Evolutionary conservation across 2,113 vertebrate genomes (phyloP), one percentile per base, ranked within the genome.

Genomic region (Myiozetetes cayanensis): DNA sequence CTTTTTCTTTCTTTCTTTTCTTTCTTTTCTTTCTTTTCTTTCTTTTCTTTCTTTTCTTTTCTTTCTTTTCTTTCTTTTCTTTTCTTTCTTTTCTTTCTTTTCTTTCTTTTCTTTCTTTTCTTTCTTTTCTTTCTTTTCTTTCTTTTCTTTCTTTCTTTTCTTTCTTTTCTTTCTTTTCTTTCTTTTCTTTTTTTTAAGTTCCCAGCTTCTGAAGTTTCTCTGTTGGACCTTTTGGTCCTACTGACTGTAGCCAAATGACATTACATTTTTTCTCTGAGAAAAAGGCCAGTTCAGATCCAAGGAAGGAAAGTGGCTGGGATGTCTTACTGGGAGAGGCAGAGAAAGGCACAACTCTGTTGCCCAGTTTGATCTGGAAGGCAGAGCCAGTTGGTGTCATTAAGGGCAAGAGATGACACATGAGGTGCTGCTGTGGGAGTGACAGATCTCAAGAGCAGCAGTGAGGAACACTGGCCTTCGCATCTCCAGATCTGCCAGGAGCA

Each of bases 401-500:
- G 20, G 56, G 37, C n/a, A 62, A 74, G 62, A 67, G 23, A 21
- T 39, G 46, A 56, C 16, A 4, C 8, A 44, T 3, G 31, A 80
- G 21, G n/a, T 76, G 59, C 21, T 58, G 43, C 44, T 52, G 24
- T 37, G 33, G 30, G 20, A 87, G 28, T 15, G 31, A 35, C 59
- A 49, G n/a, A 12, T 81, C 58, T 24, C 0, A 3, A 70, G 14
- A 71, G 21, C 1, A 72, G 52, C 0, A 0, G 21, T 53, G 43
- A 83, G 37, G 31, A 28, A 7, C 72, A 6, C 31, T 4, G 1
- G 27, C 17, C 18, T 74, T 43, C 12, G 8, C 15, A 24, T 56
- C 46, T 80, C 2, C 8, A 31, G 4, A 62, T 62, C 46, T 86
- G 4, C 44, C n/a, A 41, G 41, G 46, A 61, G 25, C 0, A 3